A percentile compares a stretch with the other conserved stretches of the same genome.
Conservation (phyloP, 1,140 invertebrate genomes). For the Orchestia grillus region DNA sequence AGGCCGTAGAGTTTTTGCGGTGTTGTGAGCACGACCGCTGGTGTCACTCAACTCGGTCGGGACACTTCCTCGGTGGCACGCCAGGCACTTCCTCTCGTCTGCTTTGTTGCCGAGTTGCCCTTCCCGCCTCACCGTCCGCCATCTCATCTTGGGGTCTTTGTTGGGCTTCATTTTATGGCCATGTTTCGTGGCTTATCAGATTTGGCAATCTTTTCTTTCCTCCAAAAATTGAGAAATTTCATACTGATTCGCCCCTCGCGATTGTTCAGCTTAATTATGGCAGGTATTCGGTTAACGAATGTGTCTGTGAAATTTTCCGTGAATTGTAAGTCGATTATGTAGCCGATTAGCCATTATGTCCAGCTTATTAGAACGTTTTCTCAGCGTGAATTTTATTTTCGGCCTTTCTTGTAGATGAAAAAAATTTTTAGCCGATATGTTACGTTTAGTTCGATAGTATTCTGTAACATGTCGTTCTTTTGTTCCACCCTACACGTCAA, state of each 20-base stretch:
- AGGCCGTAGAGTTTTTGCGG: not conserved
- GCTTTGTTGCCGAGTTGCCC: not conserved
- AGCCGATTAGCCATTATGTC: not conserved
- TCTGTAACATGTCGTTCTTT: not conserved
- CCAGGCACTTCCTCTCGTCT: not conserved
- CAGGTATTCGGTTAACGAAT: not conserved
- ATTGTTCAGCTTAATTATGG: not conserved
- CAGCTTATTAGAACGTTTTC: not conserved
- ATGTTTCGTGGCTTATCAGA: not conserved
- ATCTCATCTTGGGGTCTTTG: not conserved
- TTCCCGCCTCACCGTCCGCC: not conserved
- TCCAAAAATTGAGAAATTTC: not conserved
- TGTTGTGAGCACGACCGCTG: too few relatives aligned
- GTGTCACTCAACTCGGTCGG: not conserved
- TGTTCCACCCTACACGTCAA: not conserved
- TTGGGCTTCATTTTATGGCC: not conserved
- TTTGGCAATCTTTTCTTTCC: not conserved
- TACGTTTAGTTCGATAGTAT: not conserved
- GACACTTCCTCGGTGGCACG: not conserved
- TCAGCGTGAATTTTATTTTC: not conserved
- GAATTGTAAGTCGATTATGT: not conserved
- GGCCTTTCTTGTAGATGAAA: not conserved
- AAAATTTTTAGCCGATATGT: not conserved
- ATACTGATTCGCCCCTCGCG: not conserved
- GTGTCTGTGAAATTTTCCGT: not conserved